Conservation (phyloP, 1,140 invertebrate species). For the Drosophila guanche region DNA sequence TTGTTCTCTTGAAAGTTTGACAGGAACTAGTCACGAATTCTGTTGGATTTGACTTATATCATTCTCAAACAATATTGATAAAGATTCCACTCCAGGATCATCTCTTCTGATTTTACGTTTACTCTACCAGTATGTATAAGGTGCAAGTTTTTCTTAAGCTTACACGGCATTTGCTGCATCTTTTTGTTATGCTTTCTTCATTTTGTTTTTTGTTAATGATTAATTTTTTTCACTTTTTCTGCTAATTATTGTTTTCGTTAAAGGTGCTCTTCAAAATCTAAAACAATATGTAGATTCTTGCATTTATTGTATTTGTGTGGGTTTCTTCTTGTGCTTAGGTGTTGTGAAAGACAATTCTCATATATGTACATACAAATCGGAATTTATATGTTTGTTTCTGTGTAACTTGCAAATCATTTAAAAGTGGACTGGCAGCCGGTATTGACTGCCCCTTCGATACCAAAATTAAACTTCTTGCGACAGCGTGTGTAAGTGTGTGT, state of each 20-base stretch:
- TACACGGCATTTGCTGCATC: conserved; percentile 46
- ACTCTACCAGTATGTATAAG: conserved; percentile 45
- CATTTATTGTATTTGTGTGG: conserved; percentile 31
- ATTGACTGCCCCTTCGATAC: background rate
- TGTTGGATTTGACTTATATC: conserved; percentile 16
- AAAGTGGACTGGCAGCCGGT: conserved; percentile 1
- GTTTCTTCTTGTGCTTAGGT: conserved; percentile 11
- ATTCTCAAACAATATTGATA: conserved; percentile 15
- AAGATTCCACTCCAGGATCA: conserved; percentile 11
- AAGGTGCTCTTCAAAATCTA: conserved; percentile 75
- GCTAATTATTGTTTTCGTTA: conserved; percentile 78
- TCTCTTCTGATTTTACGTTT: conserved; percentile 52
- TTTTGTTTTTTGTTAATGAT: conserved; percentile 37
- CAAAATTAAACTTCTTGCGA: conserved; percentile 19
- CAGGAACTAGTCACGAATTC: conserved; percentile 40
- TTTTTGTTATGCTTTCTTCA: conserved; percentile 42
- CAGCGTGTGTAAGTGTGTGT: conserved; percentile 35
- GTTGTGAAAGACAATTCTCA: conserved; percentile 5
- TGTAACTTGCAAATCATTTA: conserved; percentile 27
- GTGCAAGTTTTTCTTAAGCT: conserved; percentile 61
- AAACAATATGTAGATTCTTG: conserved; percentile 52
- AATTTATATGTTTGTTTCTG: background rate
- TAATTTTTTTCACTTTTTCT: conserved; percentile 36
- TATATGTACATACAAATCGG: conserved; percentile 19
- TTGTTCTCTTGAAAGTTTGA: conserved; percentile 32